Evolutionary conservation across 30 jellyfish, hydroid and myxozoan species (phyloP), one percentile per base, ranked within the genome.

Genomic region (Hydractinia echinata): DNA sequence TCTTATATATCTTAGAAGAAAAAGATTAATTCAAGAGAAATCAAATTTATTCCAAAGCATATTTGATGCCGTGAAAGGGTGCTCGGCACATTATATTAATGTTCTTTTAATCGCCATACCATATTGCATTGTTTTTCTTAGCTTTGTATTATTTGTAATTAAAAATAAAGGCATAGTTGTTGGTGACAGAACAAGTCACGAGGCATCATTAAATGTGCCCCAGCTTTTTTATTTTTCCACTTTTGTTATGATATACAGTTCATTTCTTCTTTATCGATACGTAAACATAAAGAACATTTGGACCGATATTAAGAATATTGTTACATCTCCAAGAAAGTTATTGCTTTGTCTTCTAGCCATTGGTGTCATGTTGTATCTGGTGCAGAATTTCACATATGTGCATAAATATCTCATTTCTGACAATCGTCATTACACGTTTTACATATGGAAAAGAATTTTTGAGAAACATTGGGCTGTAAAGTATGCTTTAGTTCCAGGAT

Each of bases 181-280:
- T 69, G 99, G 99, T 6, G 99, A 93, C 61, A 91, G 99, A 5
- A 76, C 95, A 7, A 87, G 95, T 51, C 99, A 93, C 66, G 95
- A 86, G 62, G 99, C 95, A 7, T 66, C 86, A 52, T 62, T 93
- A 44, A 69, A 93, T 66, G 19, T 87, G 10, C 99, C 99, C 55
- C 99, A 93, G 66, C 11, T 87, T 15, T 74, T 93, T n/a, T 93
- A 93, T 53, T 87, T 93, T 77, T 44, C 81, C 18, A 94, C 87
- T 4, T 93, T 93, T 67, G 67, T 91, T 52, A 67, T 84, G 83
- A 80, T 82, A 61, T 52, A 76, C 72, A 58, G 92, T 55, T 14
- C 81, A 20, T 66, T 81, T 21, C 18, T 89, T 10, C 39, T 72
- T n/a, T 9, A 15, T 5, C 55, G 85, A 54, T n/a, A 10, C n/a